phyloP scores from a whole-genome alignment of 2,888 invertebrate genomes.

The Pollenia griseotomentosa region DNA sequence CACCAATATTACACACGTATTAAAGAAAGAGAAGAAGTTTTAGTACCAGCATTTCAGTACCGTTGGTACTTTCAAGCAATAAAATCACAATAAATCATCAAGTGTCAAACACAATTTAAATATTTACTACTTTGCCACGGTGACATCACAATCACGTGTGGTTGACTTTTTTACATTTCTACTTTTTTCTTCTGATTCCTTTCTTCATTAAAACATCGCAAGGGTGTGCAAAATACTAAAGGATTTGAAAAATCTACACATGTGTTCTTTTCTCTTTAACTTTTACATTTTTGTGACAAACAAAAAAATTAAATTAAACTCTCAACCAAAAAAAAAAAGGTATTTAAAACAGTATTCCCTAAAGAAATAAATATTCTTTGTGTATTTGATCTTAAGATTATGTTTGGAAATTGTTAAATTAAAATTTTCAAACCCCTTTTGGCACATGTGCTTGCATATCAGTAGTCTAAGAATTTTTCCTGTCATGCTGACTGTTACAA shows the following conservation, averaged over 20 bases:
- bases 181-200: background rate
- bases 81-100: constrained; percentile 75
- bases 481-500: constrained; percentile 38
- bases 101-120: constrained; percentile 76
- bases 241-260: constrained; percentile 53
- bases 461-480: constrained; percentile 22
- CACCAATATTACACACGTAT: constrained; percentile 50
- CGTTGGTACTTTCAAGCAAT: constrained; percentile 25
- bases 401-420: constrained; percentile 63
- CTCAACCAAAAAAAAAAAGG: constrained; percentile 39
- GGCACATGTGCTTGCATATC: background rate
- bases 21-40: constrained; percentile 3
- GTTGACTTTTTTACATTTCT: constrained; percentile 46
- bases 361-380: constrained; percentile 44
- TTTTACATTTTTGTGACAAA: constrained; percentile 14
- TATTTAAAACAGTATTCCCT: constrained; percentile 65
- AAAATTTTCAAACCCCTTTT: constrained; percentile 61
- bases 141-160: constrained; percentile 71
- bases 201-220: background rate
- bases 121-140: constrained; percentile 75
- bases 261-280: constrained; percentile 36
- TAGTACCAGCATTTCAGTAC: constrained; percentile 30
- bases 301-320: constrained; percentile 30
- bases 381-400: constrained; percentile 68
- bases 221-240: constrained; percentile 7